These are phyloP conservation scores for Hirtodrosophila histrioides DNA, from an alignment of 2,888 invertebrate species.

Conservation along the genomic window DNA sequence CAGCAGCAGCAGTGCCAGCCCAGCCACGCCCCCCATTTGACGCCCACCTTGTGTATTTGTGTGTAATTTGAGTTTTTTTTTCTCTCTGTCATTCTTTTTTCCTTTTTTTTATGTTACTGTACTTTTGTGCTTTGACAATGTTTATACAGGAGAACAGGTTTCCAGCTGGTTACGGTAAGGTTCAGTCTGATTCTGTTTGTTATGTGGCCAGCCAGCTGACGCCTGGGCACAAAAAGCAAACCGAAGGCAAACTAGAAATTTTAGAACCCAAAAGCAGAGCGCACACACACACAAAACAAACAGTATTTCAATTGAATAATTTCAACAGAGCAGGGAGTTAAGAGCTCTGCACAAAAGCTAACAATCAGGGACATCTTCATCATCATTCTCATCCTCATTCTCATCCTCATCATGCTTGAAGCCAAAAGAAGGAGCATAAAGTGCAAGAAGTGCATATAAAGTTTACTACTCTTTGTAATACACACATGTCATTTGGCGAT, in stretches of 20 bases:
- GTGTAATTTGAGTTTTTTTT: conserved; percentile 43
- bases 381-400: too few relatives aligned
- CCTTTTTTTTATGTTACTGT: conserved; percentile 15
- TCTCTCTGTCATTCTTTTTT: conserved; percentile 4
- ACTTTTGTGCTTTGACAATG: conserved; percentile 58
- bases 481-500: conserved; percentile 63
- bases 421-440: conserved; percentile 34
- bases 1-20: conserved; percentile 27
- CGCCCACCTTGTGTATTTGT: conserved; percentile 26
- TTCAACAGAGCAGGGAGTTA: conserved; percentile 26
- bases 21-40: conserved; percentile 8
- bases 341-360: conserved; percentile 29
- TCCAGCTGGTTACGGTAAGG: conserved; percentile 35
- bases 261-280: conserved; percentile 25
- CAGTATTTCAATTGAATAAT: conserved; percentile 72
- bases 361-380: conserved; percentile 32
- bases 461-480: conserved; percentile 48
- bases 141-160: conserved; percentile 59
- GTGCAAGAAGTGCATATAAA: conserved; percentile 67
- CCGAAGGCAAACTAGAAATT: conserved; percentile 32
- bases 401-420: conserved; percentile 34
- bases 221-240: conserved; percentile 46
- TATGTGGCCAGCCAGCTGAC: conserved; percentile 55
- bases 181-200: conserved; percentile 53
- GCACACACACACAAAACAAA: conserved; percentile 54